Base-by-base conservation (phyloP, 2,113 vertebrate species). In the pig (Sus scrofa) region DNA sequence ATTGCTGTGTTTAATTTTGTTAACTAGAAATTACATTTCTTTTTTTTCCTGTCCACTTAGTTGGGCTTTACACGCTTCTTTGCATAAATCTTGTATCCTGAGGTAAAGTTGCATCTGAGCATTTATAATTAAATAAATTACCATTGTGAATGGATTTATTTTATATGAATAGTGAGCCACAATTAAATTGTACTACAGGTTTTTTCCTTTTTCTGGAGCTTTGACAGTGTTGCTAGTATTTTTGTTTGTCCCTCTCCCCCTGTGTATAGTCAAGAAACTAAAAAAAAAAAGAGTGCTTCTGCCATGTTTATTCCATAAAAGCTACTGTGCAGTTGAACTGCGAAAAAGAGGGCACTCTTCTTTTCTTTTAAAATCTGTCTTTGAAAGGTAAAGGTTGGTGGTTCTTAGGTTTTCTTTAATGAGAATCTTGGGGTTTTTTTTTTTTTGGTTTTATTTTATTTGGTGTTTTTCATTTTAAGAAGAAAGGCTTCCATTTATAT, bases 111-210 rank as follows among this genome's bases (percentile, higher is more conserved):
- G 4, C 10, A 71, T 71, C n/a, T n/a, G 32, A 91, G n/a, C 62
- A 78, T 85, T 70, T 68, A 73, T 79, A 39, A 86, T 54, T 90
- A 32, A 74, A 87, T 50, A 87, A 82, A 89, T 63, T 56, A 65
- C 50, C 54, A n/a, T 73, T 77, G 27, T 65, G 44, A 95, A 12
- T 84, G 7, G 81, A 75, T 79, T 71, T 71, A 60, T 87, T 86
- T 73, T 54, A 73, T 87, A 73, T 90, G 62, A 71, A n/a, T 7
- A 75, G 22, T 32, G 16, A 52, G 24, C 37, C 32, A 63, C 13
- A 54, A 54, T 4, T 84, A 70, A 65, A 37, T 87, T 87, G 32
- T 68, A 62, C 54, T 89, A 9, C 56, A 71, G 5, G 56, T 44
- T 6, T 78, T 89, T 88, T 34, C 50, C 15, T 39, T 77, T 68